Base-by-base conservation (phyloP, 2,113 vertebrate genomes). In the Dipodomys stephensi region DNA sequence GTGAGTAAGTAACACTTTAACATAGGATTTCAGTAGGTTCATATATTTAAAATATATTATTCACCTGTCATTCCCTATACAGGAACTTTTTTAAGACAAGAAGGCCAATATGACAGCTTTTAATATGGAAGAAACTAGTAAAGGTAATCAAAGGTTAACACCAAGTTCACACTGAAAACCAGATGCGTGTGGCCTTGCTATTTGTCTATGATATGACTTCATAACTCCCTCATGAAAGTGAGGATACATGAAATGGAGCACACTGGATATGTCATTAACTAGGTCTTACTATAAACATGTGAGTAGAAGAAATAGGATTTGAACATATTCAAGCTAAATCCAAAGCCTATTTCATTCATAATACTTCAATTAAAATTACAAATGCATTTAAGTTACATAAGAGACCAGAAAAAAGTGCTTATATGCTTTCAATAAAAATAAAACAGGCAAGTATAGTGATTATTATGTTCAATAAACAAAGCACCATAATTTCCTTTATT, bases 321-420 rank as follows among this genome's bases (percentile, higher is more conserved):
- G 27, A 84, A 78, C 1, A 44, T 28, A 94, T 30, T 81, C 7
- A 82, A 78, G 67, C 62, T 64, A 90, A 94, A 32, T 53, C 87
- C 28, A 82, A 89, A 91, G 71, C 27, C 6, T 35, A 32, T 60
- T 94, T 94, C 28, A 87, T 23, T 96, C 74, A 90, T 23, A 84
- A 57, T 44, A 84, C 10, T 76, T 89, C 35, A 28, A 39, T 80
- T 73, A 86, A 60, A 77, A 81, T 23, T 11, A 92, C 0, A 71
- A 73, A 87, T 13, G 15, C 0, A 69, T 69, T 44, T 91, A n/a
- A 77, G 12, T 57, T 53, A 67, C 49, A 81, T 94, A 89, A 32
- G 15, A 68, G 53, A 87, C 22, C 23, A 79, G 72, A 88, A 79
- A 90, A 79, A 90, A 80, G 86, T 53, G 27, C 12, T 60, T 73